phyloP scores from a whole-genome alignment of 2,888 invertebrate genomes.

The Dione vanillae region DNA sequence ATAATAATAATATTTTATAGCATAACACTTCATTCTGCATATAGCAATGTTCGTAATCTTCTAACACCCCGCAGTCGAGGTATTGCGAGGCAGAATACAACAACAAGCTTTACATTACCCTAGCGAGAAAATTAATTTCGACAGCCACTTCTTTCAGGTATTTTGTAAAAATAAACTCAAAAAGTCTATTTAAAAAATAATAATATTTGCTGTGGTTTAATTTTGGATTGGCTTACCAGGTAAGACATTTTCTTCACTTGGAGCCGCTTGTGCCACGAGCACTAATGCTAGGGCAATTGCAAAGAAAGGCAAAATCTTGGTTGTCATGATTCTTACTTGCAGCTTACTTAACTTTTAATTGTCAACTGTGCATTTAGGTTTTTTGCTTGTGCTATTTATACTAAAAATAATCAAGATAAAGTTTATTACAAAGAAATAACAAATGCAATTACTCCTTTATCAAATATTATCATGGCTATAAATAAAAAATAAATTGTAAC shows the following conservation, averaged over 20 bases:
- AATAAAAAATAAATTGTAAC: too few species aligned
- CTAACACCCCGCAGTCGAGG: too few species aligned
- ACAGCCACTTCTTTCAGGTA: too few species aligned
- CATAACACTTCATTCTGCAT: too few species aligned
- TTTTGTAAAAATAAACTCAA: background rate
- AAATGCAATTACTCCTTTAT: background rate
- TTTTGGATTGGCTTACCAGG: background rate
- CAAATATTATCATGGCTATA: background rate
- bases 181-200: background rate
- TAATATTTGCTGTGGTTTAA: background rate
- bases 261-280: conserved; percentile 4
- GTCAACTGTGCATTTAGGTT: background rate
- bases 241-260: conserved; percentile 4
- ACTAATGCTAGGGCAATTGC: background rate
- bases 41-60: too few species aligned
- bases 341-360: background rate
- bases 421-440: background rate
- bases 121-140: too few species aligned
- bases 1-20: too few species aligned
- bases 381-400: background rate
- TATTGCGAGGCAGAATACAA: too few species aligned
- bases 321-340: conserved; percentile 6
- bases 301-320: conserved; percentile 6
- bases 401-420: conserved; percentile 1
- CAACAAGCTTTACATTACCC: too few species aligned